Evolutionary conservation across 2,888 invertebrate genomes (phyloP), one percentile per base, ranked within the genome.

Genomic region (Epinotia ramella): DNA sequence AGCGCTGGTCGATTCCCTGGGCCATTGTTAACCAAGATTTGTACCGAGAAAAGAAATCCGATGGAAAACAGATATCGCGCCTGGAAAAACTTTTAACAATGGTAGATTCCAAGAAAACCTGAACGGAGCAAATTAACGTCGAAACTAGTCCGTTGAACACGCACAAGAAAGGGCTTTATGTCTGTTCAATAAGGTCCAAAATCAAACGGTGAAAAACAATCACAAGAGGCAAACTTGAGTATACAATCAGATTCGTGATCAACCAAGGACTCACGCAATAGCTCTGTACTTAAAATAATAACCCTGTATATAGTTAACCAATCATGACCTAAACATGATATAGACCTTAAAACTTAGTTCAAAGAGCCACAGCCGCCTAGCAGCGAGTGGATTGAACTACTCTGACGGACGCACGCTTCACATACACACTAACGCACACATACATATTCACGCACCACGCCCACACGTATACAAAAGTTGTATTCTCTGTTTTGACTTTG

Each of bases 81-180:
- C 68, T 68, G 69, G 69, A 69, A 69, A 69, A 69, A 69, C 69
- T 46, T 24, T 46, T 11, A 59, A 69, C 69, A 69, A 69, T 69
- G 59, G 69, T 44, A 44, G 16, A 68, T 69, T 60, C 59, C 44
- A 46, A 44, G 69, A 69, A 69, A 68, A 44, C 13, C n/a, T 46
- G 11, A 16, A 62, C 62, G 16, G 9, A 24, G 28, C 44, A 2
- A 46, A 24, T n/a, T 24, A 59, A 49, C 4, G 20, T 44, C 59
- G 11, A 11, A n/a, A 24, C 13, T 7, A 0, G n/a, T 59, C 9
- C 44, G 16, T 0, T n/a, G 7, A 16, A 18, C 53, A 28, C n/a
- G 5, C 9, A 12, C 65, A 49, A 24, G 9, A 33, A 16, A 57
- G 13, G 7, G 16, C 20, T 20, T 20, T 57, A 67, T 40, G 6